A percentile compares a stretch with the other conserved stretches of the same genome.
phyloP scores from a whole-genome alignment of 2,797 vertebrate genomes.

The Coilia nasus region DNA sequence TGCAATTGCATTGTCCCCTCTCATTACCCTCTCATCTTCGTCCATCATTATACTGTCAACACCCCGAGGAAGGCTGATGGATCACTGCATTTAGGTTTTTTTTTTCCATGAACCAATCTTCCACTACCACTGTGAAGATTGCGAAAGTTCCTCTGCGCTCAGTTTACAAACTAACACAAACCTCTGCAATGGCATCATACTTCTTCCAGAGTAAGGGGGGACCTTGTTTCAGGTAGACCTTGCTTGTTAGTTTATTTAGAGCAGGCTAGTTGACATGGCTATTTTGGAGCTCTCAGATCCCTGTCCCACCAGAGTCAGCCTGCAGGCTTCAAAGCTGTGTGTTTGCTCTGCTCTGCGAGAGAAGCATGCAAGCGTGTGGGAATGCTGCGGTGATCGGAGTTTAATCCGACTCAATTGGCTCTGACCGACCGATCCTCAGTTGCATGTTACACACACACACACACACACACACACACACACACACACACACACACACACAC shows the following conservation, averaged over 20 bases:
- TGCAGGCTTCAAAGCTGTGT: background rate
- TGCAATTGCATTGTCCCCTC: background rate
- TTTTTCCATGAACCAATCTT: no score
- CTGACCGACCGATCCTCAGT: background rate
- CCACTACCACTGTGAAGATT: no score
- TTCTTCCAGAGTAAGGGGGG: background rate
- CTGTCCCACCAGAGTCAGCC: background rate
- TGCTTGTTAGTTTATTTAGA: slow-evolving; percentile 11
- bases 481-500: background rate
- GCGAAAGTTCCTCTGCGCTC: no score
- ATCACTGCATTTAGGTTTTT: no score
- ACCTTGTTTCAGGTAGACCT: slow-evolving; percentile 1
- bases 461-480: background rate
- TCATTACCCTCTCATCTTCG: no score
- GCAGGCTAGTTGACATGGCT: slow-evolving; percentile 16
- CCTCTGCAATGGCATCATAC: background rate
- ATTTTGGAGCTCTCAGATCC: background rate
- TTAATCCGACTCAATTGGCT: slow-evolving; percentile 9
- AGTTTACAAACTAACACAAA: no score
- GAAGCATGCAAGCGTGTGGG: background rate
- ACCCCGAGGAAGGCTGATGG: background rate
- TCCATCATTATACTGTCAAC: background rate
- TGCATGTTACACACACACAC: no score
- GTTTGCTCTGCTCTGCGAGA: background rate
- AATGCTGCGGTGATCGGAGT: background rate